Conservation (phyloP, 2,113 vertebrate species). For the Sphyrna mokarran region DNA sequence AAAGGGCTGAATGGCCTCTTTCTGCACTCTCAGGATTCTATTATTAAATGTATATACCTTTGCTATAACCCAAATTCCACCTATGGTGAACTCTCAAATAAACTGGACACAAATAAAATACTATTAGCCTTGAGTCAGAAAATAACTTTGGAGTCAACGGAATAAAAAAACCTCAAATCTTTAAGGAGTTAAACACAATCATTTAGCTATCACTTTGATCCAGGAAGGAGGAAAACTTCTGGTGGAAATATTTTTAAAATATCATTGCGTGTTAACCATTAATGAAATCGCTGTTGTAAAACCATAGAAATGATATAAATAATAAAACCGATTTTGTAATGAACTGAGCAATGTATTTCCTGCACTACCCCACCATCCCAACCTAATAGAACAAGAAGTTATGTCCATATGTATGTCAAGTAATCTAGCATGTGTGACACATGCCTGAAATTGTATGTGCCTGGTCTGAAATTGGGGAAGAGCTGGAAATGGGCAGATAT, state of each 20-base stretch:
- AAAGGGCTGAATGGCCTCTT: too few relatives aligned
- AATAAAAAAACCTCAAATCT: not conserved
- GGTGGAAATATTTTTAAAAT: conserved; percentile 59
- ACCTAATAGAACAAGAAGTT: too few relatives aligned
- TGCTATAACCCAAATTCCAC: not conserved
- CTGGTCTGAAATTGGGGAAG: too few relatives aligned
- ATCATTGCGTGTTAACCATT: conserved; percentile 66
- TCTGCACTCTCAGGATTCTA: too few relatives aligned
- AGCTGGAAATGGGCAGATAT: too few relatives aligned
- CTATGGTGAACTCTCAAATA: not conserved
- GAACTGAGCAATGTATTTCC: not conserved
- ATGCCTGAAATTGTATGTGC: too few relatives aligned
- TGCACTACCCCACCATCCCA: too few relatives aligned
- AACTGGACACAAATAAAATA: not conserved
- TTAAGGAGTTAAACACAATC: not conserved
- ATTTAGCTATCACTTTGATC: not conserved
- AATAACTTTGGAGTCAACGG: not conserved
- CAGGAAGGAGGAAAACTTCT: conserved; percentile 49
- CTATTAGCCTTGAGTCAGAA: not conserved
- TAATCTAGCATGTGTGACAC: too few relatives aligned
- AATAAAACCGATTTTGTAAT: not conserved
- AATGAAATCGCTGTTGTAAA: conserved; percentile 43
- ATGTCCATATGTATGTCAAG: too few relatives aligned
- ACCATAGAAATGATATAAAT: too few relatives aligned
- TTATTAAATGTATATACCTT: not conserved